A percentile compares a stretch with the other conserved stretches of the same genome.
phyloP scores from a whole-genome alignment of 2,888 invertebrate genomes.

The Cataglyphis cursor region DNA sequence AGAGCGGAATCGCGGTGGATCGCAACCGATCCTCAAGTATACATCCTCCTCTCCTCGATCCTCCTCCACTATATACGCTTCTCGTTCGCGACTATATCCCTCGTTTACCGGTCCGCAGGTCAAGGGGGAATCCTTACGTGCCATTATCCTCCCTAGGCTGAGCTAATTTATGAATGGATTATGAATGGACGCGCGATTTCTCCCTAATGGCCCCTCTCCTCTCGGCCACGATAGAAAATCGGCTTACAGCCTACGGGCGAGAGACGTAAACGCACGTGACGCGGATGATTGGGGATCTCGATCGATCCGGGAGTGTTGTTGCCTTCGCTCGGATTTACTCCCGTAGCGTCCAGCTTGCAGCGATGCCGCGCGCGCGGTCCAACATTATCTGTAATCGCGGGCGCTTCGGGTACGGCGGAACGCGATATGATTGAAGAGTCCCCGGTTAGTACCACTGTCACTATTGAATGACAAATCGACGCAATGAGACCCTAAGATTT shows the following conservation, averaged over 20 bases:
- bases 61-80: background rate
- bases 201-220: conserved; percentile 45
- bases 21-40: conserved; percentile 56
- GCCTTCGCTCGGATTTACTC: conserved; percentile 41
- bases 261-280: conserved; percentile 41
- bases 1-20: conserved; percentile 62
- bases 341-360: background rate
- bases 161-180: conserved; percentile 77
- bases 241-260: conserved; percentile 63
- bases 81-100: conserved; percentile 17
- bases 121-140: conserved; percentile 62
- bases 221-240: conserved; percentile 68
- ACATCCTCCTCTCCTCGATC: conserved; percentile 11
- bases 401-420: conserved; percentile 24
- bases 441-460: background rate
- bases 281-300: conserved; percentile 37
- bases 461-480: conserved; percentile 32
- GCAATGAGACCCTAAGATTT: conserved; percentile 11
- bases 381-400: conserved; percentile 45
- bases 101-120: conserved; percentile 65
- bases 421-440: conserved; percentile 23
- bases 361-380: background rate
- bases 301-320: conserved; percentile 26
- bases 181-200: conserved; percentile 67
- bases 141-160: conserved; percentile 67